These are phyloP conservation scores for Varanus komodoensis DNA, from an alignment of 2,113 vertebrate genomes.

Conservation along the genomic window DNA sequence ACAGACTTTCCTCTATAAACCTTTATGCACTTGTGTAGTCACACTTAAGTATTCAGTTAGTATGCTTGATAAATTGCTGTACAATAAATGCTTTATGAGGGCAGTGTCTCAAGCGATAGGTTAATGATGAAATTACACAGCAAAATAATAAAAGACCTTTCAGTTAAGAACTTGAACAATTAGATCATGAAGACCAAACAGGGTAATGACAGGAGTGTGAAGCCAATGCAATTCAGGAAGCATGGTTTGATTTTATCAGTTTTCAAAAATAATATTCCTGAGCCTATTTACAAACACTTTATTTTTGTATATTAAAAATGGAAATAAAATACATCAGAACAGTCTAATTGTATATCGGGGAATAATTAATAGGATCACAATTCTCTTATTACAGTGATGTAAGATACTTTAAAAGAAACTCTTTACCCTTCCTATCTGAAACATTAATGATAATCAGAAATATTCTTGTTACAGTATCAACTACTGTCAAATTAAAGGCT, in stretches of 20 bases:
- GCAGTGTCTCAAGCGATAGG: constrained; percentile 19
- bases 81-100: constrained; percentile 54
- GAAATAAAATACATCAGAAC: not conserved
- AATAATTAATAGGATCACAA: constrained; percentile 43
- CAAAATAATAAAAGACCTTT: constrained; percentile 52
- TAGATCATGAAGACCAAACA: constrained; percentile 48
- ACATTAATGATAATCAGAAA: not conserved
- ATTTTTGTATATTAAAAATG: constrained; percentile 17
- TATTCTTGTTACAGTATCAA: not conserved
- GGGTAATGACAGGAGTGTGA: constrained; percentile 3
- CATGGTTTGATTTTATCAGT: not conserved
- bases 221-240: not conserved
- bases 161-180: constrained; percentile 61
- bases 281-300: constrained; percentile 12
- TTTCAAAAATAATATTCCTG: not conserved
- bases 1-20: not conserved
- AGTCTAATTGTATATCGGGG: constrained; percentile 28
- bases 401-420: constrained; percentile 19
- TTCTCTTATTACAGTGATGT: not conserved
- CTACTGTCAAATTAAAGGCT: constrained; percentile 22
- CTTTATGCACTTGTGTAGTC: constrained; percentile 25
- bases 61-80: constrained; percentile 50
- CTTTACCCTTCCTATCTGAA: constrained; percentile 32
- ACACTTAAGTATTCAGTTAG: not conserved
- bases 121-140: constrained; percentile 50